Evolutionary conservation across 2,113 vertebrate species (phyloP), one percentile per base, ranked within the genome.

Genomic region (Artemisiospiza belli): DNA sequence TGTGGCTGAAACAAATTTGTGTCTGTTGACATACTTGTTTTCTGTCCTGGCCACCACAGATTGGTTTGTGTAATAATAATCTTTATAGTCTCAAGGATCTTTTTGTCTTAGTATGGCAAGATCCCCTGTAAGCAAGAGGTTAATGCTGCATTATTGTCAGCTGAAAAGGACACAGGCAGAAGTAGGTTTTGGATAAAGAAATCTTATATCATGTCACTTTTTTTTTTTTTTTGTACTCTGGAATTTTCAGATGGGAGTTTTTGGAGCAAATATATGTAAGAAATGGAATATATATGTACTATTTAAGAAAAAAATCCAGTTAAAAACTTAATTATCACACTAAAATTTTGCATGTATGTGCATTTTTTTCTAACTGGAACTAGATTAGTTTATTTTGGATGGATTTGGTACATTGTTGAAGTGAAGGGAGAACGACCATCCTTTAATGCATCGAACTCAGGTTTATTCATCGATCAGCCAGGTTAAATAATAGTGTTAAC

Each of bases 181-280:
- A 63, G 21, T 39, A 54, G n/a, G 6, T 46, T 81, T 87, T 77
- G 8, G 15, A 20, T 46, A 46, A 51, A 11, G 14, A 59, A 77
- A 57, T 61, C 0, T 0, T 68, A 4, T n/a, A 46, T 74, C 3
- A 7, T 67, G 43, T 30, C 10, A 5, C 4, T 52, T 49, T 16
- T 12, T 33, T 14, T 52, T 17, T 21, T 49, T 27, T 83, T 37
- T 37, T 17, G 19, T 1, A 15, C 18, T 10, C 33, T 46, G 20
- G 12, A 46, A 27, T 63, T 12, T 73, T 87, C 59, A 51, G 5
- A 49, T 72, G 9, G 30, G 14, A 69, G 25, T 24, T n/a, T 84
- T n/a, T 55, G 12, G 46, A 52, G 15, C 41, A 83, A 64, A 49
- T 59, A 15, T 58, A 31, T 47, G 30, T 55, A 69, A 61, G 31